Evolutionary conservation across 2,888 invertebrate species (phyloP).

Genomic region (Dusona sp.): DNA sequence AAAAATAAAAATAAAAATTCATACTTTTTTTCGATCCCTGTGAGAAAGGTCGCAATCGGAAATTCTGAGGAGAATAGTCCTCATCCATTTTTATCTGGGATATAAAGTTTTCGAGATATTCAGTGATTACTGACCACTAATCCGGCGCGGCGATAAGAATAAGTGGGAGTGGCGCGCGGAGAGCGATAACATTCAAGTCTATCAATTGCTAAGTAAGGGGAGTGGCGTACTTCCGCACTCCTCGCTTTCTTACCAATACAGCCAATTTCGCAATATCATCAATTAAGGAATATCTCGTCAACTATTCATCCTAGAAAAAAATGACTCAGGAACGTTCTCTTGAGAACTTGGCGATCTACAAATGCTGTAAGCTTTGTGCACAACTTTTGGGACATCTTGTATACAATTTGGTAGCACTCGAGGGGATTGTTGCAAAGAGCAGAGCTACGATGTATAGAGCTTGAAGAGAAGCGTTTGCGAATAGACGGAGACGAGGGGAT

Average conservation of each 20-base stretch:
- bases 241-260: too few relatives aligned
- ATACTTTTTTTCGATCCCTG: background rate
- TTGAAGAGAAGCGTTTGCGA: constrained; percentile 43
- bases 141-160: background rate
- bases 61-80: too few relatives aligned
- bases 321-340: background rate
- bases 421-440: constrained; percentile 51
- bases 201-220: background rate
- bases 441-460: constrained; percentile 23
- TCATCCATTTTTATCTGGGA: background rate
- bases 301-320: background rate
- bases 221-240: too few relatives aligned
- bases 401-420: constrained; percentile 43
- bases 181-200: background rate
- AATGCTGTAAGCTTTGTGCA: background rate
- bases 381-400: constrained; percentile 7
- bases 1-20: background rate
- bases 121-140: background rate
- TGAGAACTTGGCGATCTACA: too few relatives aligned
- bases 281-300: too few relatives aligned
- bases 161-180: background rate
- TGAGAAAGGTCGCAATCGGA: too few relatives aligned
- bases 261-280: too few relatives aligned
- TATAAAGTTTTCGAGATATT: background rate
- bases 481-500: constrained; percentile 47